Evolutionary conservation across 2,797 vertebrate species (phyloP).

Genomic region (Semaprochilodus insignis): DNA sequence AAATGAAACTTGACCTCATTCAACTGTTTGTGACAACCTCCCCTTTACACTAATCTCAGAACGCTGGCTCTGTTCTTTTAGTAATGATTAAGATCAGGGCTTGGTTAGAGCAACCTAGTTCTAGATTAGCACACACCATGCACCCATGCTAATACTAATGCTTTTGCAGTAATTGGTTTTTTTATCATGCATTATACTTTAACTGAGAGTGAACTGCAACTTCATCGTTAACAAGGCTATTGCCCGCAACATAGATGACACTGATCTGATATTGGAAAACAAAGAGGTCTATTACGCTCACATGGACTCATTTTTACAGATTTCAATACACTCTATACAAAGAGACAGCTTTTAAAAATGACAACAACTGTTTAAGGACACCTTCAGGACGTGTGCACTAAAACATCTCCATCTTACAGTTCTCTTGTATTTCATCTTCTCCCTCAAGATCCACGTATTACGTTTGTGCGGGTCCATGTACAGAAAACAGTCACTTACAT

Average conservation of each 20-base stretch:
- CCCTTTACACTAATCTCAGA: background rate
- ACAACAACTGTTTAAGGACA: too few species aligned
- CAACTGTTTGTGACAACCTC: background rate
- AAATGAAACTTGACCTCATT: background rate
- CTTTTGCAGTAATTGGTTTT: background rate
- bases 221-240: background rate
- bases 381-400: too few species aligned
- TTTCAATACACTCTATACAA: too few species aligned
- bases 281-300: too few species aligned
- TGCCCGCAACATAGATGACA: too few species aligned
- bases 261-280: too few species aligned
- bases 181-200: background rate
- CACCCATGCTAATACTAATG: background rate
- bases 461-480: too few species aligned
- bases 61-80: background rate
- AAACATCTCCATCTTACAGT: background rate
- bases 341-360: too few species aligned
- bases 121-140: background rate
- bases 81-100: constrained; percentile 8
- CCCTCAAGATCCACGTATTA: too few species aligned
- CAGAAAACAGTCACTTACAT: too few species aligned
- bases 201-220: background rate
- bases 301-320: too few species aligned
- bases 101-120: background rate
- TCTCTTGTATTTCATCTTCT: too few species aligned